Evolutionary conservation across 2,113 vertebrate genomes (phyloP).

Genomic region (Sinocyclocheilus anshuiensis): DNA sequence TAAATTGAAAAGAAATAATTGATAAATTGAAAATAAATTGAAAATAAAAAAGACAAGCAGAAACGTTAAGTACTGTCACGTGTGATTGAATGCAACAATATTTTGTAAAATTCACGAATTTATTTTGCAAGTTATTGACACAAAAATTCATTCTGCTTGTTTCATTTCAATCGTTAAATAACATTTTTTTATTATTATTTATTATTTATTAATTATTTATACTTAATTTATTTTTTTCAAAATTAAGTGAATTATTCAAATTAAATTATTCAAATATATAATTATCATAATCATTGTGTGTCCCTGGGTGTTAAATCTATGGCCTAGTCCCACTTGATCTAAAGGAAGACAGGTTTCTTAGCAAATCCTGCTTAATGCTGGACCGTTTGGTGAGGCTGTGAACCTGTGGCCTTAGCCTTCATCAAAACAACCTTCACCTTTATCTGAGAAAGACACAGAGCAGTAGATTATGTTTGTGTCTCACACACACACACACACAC

Average conservation of each 20-base stretch:
- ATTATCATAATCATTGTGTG: background rate
- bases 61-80: background rate
- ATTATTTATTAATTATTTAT: too few relatives aligned
- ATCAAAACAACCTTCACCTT: slow-evolving; percentile 31
- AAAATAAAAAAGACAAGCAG: too few relatives aligned
- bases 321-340: background rate
- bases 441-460: slow-evolving; percentile 16
- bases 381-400: background rate
- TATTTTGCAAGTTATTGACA: background rate
- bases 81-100: background rate
- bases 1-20: too few relatives aligned
- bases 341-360: background rate
- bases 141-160: background rate
- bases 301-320: background rate
- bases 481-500: slow-evolving; percentile 32
- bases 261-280: background rate
- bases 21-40: too few relatives aligned
- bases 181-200: too few relatives aligned
- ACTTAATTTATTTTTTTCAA: too few relatives aligned
- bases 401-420: background rate
- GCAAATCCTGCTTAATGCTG: background rate
- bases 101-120: background rate
- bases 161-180: too few relatives aligned
- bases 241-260: background rate
- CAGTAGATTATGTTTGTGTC: slow-evolving; percentile 4